These are phyloP conservation scores for Troides aeacus DNA, from an alignment of 2,888 invertebrate genomes.

Conservation along the genomic window DNA sequence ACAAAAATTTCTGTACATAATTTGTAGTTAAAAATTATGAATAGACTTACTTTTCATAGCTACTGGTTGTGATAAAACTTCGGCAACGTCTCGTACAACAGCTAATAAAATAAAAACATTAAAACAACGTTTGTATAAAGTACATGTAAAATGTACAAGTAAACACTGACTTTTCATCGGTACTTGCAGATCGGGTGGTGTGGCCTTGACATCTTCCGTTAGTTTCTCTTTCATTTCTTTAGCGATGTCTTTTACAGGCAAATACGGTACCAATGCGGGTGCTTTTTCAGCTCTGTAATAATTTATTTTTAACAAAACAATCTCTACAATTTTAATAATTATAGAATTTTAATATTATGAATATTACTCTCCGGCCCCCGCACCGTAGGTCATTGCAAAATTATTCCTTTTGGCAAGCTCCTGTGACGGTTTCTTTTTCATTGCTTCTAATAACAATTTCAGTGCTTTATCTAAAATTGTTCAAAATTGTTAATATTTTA, in stretches of 20 bases:
- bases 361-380: slow-evolving; percentile 55
- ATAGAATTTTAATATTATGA: not conserved
- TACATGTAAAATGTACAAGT: not conserved
- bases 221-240: slow-evolving; percentile 53
- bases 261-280: slow-evolving; percentile 49
- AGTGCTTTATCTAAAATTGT: slow-evolving; percentile 46
- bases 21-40: not conserved
- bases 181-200: slow-evolving; percentile 44
- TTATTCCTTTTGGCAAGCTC: slow-evolving; percentile 45
- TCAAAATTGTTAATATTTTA: not conserved
- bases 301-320: not conserved
- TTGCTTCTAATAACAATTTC: slow-evolving; percentile 46
- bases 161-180: slow-evolving; percentile 53
- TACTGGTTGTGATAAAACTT: slow-evolving; percentile 54
- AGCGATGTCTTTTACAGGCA: slow-evolving; percentile 59
- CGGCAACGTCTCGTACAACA: slow-evolving; percentile 50
- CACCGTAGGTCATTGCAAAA: slow-evolving; percentile 50
- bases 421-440: slow-evolving; percentile 49
- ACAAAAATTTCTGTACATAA: not conserved
- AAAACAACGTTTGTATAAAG: not conserved
- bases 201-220: slow-evolving; percentile 45
- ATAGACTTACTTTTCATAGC: slow-evolving; percentile 58
- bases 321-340: not conserved
- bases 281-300: slow-evolving; percentile 48
- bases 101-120: slow-evolving; percentile 42